Base-by-base conservation (phyloP, 2,113 vertebrate genomes). In the Benitochromis conjunctus region DNA sequence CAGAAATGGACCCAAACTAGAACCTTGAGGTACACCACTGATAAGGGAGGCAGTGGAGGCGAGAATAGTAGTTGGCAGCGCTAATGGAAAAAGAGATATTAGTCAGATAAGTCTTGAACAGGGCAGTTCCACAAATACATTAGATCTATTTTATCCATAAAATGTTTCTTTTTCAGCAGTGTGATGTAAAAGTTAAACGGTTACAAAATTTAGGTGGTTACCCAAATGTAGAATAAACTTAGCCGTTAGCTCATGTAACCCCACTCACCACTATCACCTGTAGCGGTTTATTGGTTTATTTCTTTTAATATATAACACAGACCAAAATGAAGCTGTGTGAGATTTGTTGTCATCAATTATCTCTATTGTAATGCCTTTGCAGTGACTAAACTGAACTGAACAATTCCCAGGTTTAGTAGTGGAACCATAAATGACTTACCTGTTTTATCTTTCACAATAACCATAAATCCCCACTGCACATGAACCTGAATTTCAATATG, bases 381-480 rank as follows among this genome's bases (percentile, higher is more conserved):
- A 60, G 26, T 10, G 29, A 16, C 57, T 31, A 31, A 66, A 41
- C 36, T 41, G 6, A 69, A 4, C 12, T 43, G 0, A 43, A 76
- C 41, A 87, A 43, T 11, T 26, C 21, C 7, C 58, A 36, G 3
- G 29, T 53, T 78, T 82, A 82, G 86, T 66, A 79, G 62, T 66
- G 48, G 24, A 79, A 51, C 31, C 71, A 87, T 92, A 84, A 91
- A 92, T 92, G 43, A 79, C 66, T 51, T 24, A 16, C n/a, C 8
- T 57, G 51, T 58, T 86, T 86, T 90, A 88, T 88, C 79, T 81
- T 79, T 88, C 76, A 82, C 34, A 76, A 24, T 54, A 13, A 55
- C 79, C 87, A 86, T 91, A 86, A 93, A 90, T 84, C 69, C 86
- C 4, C 12, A 9, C 51, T 84, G 41, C 58, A 60, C 29, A 9